Evolutionary conservation across 2,113 vertebrate genomes (phyloP), one percentile per base, ranked within the genome.

Genomic region (Lutjanus erythropterus): DNA sequence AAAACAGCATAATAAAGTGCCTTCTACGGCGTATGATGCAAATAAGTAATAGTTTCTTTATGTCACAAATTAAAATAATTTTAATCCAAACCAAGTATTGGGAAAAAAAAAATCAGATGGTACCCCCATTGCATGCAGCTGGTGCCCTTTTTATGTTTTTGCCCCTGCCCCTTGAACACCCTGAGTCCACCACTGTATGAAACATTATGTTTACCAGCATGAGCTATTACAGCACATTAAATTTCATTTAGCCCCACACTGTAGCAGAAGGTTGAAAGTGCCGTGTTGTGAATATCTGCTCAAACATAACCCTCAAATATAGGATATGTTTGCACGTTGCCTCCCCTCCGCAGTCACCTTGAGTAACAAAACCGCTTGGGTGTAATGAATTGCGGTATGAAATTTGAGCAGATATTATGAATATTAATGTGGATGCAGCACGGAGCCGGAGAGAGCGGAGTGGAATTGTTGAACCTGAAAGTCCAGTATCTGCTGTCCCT

Each of bases 391-490:
- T 72, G 61, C 74, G 41, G 61, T 59, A 56, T 81, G 65, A 81
- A 88, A 83, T 78, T 21, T 52, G 62, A 81, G 74, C 77, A 56
- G 81, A 78, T 80, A 72, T 78, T 81, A 79, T 90, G 84, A 92
- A 94, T 92, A 91, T 91, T 86, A 93, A 94, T 88, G 71, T 33
- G 23, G 56, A 41, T 35, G 79, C 52, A 81, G 75, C 71, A 69
- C 75, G 71, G 71, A 87, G 60, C 47, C 52, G 11, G 59, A 80
- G 39, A 75, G 64, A 58, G 27, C 25, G 15, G 41, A 70, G 56
- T n/a, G 16, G 35, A 71, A 68, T 10, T 47, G 62, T 81, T 71
- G 62, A 80, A 70, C 15, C 52, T 21, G 62, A 70, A 61, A 64
- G 69, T 71, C 23, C 1, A 27, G 47, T 61, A 66, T 83, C 75